phyloP scores from a whole-genome alignment of 2,113 vertebrate species.

The Dascyllus trimaculatus region DNA sequence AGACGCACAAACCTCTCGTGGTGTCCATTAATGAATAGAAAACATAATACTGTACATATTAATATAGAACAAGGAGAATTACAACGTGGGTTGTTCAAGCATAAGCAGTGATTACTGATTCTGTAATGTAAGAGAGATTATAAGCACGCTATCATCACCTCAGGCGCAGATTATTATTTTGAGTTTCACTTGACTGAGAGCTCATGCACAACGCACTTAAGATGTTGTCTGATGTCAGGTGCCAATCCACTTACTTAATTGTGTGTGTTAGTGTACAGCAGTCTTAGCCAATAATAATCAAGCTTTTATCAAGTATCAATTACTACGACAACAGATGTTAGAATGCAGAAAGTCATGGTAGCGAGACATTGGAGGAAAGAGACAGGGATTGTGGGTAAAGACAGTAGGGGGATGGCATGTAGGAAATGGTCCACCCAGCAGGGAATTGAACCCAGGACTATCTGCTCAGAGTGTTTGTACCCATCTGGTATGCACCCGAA shows the following conservation, averaged over 20 bases:
- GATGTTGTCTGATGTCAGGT: conserved; percentile 28
- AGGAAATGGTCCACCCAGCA: too few relatives aligned
- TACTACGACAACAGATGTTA: conserved; percentile 4
- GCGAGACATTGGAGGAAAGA: too few relatives aligned
- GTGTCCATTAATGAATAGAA: conserved; percentile 32
- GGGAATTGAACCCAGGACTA: too few relatives aligned
- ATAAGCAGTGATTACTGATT: conserved; percentile 30
- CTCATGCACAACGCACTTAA: conserved; percentile 34
- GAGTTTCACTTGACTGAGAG: conserved; percentile 29
- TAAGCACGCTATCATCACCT: conserved; percentile 21
- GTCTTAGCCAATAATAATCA: conserved; percentile 10
- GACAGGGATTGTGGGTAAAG: too few relatives aligned
- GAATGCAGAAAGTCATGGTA: conserved; percentile 6
- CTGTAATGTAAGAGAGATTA: conserved; percentile 2
- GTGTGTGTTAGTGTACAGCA: background rate
- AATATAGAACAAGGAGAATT: conserved; percentile 5
- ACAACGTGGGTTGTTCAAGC: conserved; percentile 8
- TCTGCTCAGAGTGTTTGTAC: too few relatives aligned
- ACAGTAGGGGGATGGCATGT: too few relatives aligned
- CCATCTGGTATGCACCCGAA: too few relatives aligned
- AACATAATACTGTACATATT: conserved; percentile 12
- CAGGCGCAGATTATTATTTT: conserved; percentile 41
- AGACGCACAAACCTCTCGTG: conserved; percentile 9
- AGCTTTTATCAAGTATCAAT: conserved; percentile 24
- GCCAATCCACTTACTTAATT: background rate